Base-by-base conservation (phyloP, 2,797 vertebrate genomes). In the Stomatorhinus walkeri region DNA sequence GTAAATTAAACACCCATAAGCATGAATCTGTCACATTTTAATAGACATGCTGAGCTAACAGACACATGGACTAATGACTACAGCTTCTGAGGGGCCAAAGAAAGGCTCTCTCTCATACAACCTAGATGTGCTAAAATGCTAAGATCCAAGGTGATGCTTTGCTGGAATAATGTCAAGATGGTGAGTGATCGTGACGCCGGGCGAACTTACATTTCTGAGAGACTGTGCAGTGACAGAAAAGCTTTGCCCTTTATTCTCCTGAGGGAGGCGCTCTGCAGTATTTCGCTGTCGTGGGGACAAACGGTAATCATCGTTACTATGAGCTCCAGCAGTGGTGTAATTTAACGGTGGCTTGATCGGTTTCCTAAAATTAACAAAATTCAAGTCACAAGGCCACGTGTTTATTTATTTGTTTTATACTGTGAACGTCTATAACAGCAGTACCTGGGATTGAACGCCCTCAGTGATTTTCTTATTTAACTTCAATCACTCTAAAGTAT, bases 161-260 rank as follows among this genome's bases (percentile, higher is more conserved):
- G 51, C n/a, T 49, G 87, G 64, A 72, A 32, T 76, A 61, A 28
- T 36, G 28, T 16, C 14, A 10, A 85, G 81, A n/a, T 40, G 61
- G 22, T 84, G 89, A 91, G 14, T 5, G 14, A 76, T 2, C 9
- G 89, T 84, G 90, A 88, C 48, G 90, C 19, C 14, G 8, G 14
- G 12, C 3, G 22, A 40, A 91, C 95, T 95, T 94, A 96, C 96
- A 96, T 95, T 93, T 96, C 91, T 61, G 90, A 52, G 91, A 96
- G 91, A 91, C 92, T 94, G 90, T 90, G 91, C 61, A 96, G 92
- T 79, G 94, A 95, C 36, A 95, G 88, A 91, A 96, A 96, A 51
- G 95, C 95, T 2, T 93, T 92, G 64, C 90, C 91, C 90, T 89
- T 93, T 59, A 96, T 95, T 87, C 46, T 90, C n/a, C 92, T 91